These are phyloP conservation scores for Colletes latitarsis DNA, from an alignment of 1,140 invertebrate species.

Conservation along the genomic window DNA sequence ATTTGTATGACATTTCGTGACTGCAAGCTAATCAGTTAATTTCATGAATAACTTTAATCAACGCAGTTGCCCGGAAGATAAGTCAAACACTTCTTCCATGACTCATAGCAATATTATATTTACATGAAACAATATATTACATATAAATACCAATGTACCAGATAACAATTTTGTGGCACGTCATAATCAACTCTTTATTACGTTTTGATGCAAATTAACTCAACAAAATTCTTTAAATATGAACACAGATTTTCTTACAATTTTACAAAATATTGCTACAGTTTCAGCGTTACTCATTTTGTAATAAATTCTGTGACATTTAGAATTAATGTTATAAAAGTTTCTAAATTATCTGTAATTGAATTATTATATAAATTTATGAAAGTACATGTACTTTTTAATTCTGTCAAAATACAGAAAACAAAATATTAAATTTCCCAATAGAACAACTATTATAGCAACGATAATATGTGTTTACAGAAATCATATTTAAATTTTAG, in stretches of 20 bases:
- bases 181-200: not conserved
- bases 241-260: not conserved
- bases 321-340: too few relatives aligned
- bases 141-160: not conserved
- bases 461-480: too few relatives aligned
- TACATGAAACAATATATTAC: not conserved
- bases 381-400: too few relatives aligned
- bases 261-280: too few relatives aligned
- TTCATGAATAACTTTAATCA: constrained; percentile 36
- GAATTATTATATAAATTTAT: too few relatives aligned
- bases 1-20: constrained; percentile 31
- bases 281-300: too few relatives aligned
- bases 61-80: constrained; percentile 2
- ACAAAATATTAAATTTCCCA: too few relatives aligned
- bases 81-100: constrained; percentile 11
- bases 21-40: constrained; percentile 34
- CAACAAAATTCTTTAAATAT: not conserved
- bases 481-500: too few relatives aligned
- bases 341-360: too few relatives aligned
- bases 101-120: constrained; percentile 6
- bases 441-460: too few relatives aligned
- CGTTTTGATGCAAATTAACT: not conserved
- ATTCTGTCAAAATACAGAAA: too few relatives aligned
- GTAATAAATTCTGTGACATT: too few relatives aligned
- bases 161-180: not conserved